phyloP scores from a whole-genome alignment of 2,888 invertebrate species.

The Drosophila cognata region DNA sequence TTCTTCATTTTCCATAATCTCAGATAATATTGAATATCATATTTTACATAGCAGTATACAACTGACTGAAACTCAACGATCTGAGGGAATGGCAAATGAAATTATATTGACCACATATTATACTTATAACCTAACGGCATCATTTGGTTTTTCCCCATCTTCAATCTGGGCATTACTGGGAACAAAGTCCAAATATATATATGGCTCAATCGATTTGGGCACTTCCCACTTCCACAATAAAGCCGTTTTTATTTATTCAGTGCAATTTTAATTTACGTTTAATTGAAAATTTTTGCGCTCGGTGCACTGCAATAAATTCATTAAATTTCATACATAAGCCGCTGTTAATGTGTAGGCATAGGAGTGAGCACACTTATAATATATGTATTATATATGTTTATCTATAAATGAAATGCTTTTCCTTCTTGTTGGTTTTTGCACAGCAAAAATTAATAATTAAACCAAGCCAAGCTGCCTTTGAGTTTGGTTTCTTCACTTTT shows the following conservation, averaged over 20 bases:
- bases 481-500: slow-evolving; percentile 57
- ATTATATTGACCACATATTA: not conserved
- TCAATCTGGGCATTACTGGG: not conserved
- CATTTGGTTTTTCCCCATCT: not conserved
- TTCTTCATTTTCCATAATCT: not conserved
- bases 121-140: slow-evolving; percentile 15
- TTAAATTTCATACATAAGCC: slow-evolving; percentile 22
- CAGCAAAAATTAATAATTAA: slow-evolving; percentile 33
- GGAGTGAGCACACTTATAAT: slow-evolving; percentile 5
- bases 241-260: slow-evolving; percentile 19
- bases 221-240: slow-evolving; percentile 51
- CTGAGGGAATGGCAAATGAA: not conserved
- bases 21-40: not conserved
- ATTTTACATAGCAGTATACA: not conserved
- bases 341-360: slow-evolving; percentile 2
- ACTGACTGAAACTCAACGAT: not conserved
- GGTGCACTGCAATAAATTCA: slow-evolving; percentile 47
- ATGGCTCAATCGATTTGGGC: slow-evolving; percentile 36
- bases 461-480: slow-evolving; percentile 46
- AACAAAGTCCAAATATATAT: not conserved
- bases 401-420: slow-evolving; percentile 30
- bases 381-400: not conserved
- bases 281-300: slow-evolving; percentile 44
- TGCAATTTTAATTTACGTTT: slow-evolving; percentile 35
- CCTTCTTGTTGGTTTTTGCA: slow-evolving; percentile 10